Percentiles rank a stretch among this genome's conserved stretches.
These are phyloP conservation scores for Phoxinus phoxinus DNA, from an alignment of 2,113 vertebrate species.

Conservation along the genomic window DNA sequence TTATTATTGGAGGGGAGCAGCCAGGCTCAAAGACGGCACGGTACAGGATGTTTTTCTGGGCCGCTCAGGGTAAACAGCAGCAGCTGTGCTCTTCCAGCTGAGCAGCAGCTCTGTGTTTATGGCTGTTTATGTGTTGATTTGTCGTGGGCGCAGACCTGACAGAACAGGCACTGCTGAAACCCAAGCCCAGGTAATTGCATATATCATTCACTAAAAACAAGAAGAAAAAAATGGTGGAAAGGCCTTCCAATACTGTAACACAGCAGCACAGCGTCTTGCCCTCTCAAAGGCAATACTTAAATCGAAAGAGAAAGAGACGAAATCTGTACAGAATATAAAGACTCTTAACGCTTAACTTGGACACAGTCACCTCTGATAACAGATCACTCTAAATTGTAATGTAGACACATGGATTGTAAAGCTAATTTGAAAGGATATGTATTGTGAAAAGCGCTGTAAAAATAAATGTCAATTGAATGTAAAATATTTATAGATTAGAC, in stretches of 20 bases:
- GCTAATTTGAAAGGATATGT: too few relatives aligned
- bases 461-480: not conserved
- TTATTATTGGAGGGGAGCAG: constrained; percentile 80
- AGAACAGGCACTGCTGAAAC: constrained; percentile 72
- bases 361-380: too few relatives aligned
- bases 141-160: constrained; percentile 70
- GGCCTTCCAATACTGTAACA: constrained; percentile 47
- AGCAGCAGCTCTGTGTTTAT: constrained; percentile 73
- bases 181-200: constrained; percentile 74
- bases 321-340: not conserved
- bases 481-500: not conserved
- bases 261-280: constrained; percentile 28
- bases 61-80: constrained; percentile 81
- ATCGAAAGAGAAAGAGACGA: constrained; percentile 20
- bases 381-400: too few relatives aligned
- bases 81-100: constrained; percentile 82
- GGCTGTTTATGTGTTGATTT: constrained; percentile 59
- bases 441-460: too few relatives aligned
- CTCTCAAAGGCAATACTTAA: constrained; percentile 36
- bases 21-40: constrained; percentile 72
- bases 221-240: constrained; percentile 23
- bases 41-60: constrained; percentile 84
- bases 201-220: constrained; percentile 72
- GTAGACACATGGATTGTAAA: too few relatives aligned
- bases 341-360: too few relatives aligned